These are phyloP conservation scores for Clarias fuscus DNA, from an alignment of 2,797 vertebrate genomes.

Conservation along the genomic window DNA sequence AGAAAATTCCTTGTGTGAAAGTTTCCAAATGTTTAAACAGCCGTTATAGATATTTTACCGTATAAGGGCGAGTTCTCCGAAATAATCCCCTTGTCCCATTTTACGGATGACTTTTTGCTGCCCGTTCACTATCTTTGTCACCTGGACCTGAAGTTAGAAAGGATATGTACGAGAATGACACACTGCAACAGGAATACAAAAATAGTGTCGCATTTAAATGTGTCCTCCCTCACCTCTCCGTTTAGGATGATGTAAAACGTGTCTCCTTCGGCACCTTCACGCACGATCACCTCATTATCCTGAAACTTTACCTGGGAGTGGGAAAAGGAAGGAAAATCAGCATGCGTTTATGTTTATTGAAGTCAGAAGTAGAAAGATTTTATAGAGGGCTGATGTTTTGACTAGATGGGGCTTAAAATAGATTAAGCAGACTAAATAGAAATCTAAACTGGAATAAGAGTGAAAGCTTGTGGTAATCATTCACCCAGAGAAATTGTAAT, in stretches of 20 bases:
- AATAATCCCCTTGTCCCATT: slow-evolving; percentile 81
- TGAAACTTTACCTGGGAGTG: slow-evolving; percentile 75
- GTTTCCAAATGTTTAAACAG: neutral
- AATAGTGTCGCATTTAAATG: neutral
- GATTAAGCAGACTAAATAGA: neutral
- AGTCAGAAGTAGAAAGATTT: neutral
- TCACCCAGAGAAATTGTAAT: neutral
- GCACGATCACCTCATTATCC: slow-evolving; percentile 76
- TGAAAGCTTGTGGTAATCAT: neutral
- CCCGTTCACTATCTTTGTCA: slow-evolving; percentile 72
- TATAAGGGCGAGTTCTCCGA: slow-evolving; percentile 82
- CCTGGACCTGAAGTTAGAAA: slow-evolving; percentile 69
- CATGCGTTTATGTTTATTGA: neutral
- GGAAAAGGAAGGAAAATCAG: neutral
- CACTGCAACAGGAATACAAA: neutral
- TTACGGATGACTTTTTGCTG: slow-evolving; percentile 75
- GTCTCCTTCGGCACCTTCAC: slow-evolving; percentile 77
- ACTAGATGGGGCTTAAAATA: neutral
- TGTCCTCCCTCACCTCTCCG: slow-evolving; percentile 72
- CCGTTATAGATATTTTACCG: slow-evolving; percentile 65
- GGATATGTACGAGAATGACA: neutral
- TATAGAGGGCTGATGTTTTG: neutral
- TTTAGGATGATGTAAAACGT: slow-evolving; percentile 82
- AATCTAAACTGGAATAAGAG: neutral
- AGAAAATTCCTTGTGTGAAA: neutral